phyloP scores from a whole-genome alignment of 2,113 vertebrate genomes.

The Percina caprodes region DNA sequence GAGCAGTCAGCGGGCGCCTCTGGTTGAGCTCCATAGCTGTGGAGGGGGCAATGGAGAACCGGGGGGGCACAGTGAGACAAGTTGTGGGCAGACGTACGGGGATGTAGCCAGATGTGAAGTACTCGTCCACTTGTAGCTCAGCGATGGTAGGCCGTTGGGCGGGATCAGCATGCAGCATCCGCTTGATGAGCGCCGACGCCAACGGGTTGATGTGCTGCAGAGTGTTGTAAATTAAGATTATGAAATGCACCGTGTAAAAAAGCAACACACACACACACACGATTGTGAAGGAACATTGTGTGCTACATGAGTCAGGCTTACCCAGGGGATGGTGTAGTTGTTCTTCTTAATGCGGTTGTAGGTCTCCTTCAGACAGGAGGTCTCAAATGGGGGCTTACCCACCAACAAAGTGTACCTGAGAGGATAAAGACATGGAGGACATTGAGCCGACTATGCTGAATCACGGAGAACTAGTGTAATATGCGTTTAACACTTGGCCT shows the following conservation, averaged over 20 bases:
- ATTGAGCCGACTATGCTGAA: background rate
- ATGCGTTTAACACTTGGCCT: no score
- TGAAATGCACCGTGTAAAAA: accelerated
- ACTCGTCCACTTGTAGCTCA: conserved; percentile 90
- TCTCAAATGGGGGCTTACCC: conserved; percentile 97
- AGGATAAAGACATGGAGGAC: background rate
- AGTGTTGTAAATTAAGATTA: background rate
- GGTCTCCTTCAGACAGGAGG: conserved; percentile 95
- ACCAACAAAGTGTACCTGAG: conserved; percentile 96
- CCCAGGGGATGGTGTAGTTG: conserved; percentile 94
- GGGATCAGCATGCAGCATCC: conserved; percentile 94
- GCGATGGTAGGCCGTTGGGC: conserved; percentile 87
- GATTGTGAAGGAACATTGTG: accelerated
- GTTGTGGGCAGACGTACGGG: conserved; percentile 93
- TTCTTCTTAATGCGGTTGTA: conserved; percentile 98
- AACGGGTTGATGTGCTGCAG: conserved; percentile 91
- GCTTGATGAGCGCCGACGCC: conserved; percentile 90
- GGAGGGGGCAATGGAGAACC: conserved; percentile 93
- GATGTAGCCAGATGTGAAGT: conserved; percentile 92
- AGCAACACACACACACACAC: accelerated
- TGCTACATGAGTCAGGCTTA: conserved; percentile 52
- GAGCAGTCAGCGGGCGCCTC: conserved; percentile 88
- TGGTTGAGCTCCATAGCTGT: conserved; percentile 81
- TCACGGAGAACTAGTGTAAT: background rate
- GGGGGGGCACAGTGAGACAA: conserved; percentile 92